Conservation (phyloP, 2,888 invertebrate genomes). For the Drosophila emarginata region DNA sequence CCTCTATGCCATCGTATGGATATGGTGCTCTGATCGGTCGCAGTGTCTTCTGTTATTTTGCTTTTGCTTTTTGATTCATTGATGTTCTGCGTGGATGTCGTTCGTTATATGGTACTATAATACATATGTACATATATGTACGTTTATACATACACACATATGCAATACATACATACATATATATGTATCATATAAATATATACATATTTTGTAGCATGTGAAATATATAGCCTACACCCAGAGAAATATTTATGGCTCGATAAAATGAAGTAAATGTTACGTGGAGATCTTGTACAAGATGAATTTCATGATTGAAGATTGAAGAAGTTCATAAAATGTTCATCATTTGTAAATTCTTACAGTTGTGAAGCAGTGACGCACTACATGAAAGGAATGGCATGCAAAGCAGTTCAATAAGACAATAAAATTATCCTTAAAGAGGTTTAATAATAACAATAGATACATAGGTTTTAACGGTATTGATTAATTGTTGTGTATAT, state of each 20-base stretch:
- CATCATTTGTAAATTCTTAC: neutral
- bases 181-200: neutral
- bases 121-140: neutral
- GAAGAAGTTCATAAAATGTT: neutral
- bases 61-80: conserved; percentile 69
- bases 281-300: conserved; percentile 1
- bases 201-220: conserved; percentile 6
- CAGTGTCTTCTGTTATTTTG: conserved; percentile 28
- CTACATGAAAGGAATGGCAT: neutral
- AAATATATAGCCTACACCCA: conserved; percentile 37
- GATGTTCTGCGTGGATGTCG: conserved; percentile 73
- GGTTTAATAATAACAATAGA: too few species aligned
- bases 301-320: conserved; percentile 5
- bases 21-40: conserved; percentile 12
- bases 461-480: too few species aligned
- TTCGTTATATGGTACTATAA: conserved; percentile 10
- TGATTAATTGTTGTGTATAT: too few species aligned
- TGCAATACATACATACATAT: too few species aligned
- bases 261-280: conserved; percentile 4
- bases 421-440: neutral
- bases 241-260: conserved; percentile 19
- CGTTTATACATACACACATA: neutral
- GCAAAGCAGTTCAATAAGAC: neutral
- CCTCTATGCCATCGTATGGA: conserved; percentile 15
- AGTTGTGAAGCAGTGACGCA: neutral